Evolutionary conservation across 35 echinoderm and acorn worm genomes (phyloP).

Genomic region (Eucidaris tribuloides): DNA sequence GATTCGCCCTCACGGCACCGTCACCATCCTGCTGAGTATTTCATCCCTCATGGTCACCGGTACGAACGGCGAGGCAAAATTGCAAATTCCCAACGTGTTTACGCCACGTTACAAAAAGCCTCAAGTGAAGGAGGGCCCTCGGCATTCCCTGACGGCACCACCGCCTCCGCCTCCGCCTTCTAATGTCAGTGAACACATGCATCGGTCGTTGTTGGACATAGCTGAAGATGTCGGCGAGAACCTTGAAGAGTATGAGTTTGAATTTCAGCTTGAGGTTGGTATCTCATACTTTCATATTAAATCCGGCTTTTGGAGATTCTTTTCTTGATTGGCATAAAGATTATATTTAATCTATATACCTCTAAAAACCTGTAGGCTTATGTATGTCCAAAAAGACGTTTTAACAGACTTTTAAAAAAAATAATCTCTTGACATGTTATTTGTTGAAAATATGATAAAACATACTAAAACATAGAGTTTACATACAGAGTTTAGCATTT

Average conservation of each 20-base stretch:
- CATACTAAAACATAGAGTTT: too few relatives aligned
- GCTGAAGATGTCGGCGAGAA: slow-evolving; percentile 69
- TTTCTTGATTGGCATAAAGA: too few relatives aligned
- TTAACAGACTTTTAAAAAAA: too few relatives aligned
- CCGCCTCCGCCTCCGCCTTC: slow-evolving; percentile 15
- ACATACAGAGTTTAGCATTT: too few relatives aligned
- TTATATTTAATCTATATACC: too few relatives aligned
- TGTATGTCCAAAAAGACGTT: too few relatives aligned
- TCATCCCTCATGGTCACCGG: slow-evolving; percentile 66
- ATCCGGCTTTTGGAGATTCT: too few relatives aligned
- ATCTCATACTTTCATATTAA: too few relatives aligned
- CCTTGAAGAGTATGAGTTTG: slow-evolving; percentile 80
- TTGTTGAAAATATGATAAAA: too few relatives aligned
- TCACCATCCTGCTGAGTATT: slow-evolving; percentile 83
- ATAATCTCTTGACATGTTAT: too few relatives aligned
- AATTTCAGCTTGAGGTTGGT: slow-evolving; percentile 97
- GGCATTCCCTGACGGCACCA: slow-evolving; percentile 2
- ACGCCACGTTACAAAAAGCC: slow-evolving; percentile 67
- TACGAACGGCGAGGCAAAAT: slow-evolving; percentile 38
- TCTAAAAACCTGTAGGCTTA: too few relatives aligned
- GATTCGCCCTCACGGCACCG: slow-evolving; percentile 81
- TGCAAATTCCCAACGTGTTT: slow-evolving; percentile 72
- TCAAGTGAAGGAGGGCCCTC: not conserved
- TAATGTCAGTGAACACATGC: slow-evolving; percentile 21
- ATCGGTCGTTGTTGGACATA: slow-evolving; percentile 58